Evolutionary conservation across 2,797 vertebrate genomes (phyloP), one percentile per base, ranked within the genome.

Genomic region (Meriones psammophilus): DNA sequence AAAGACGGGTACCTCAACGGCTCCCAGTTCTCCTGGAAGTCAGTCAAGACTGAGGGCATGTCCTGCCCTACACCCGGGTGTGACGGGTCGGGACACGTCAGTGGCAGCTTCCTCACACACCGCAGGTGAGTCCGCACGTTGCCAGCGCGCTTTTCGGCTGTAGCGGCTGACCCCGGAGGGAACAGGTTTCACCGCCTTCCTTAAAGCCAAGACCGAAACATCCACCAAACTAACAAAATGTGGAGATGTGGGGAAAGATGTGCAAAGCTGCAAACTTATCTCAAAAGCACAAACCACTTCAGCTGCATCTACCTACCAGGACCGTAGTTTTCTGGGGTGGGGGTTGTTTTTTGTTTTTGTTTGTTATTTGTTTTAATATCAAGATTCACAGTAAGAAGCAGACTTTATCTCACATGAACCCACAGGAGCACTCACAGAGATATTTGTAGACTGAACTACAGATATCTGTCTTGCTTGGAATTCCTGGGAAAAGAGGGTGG

Each of bases 21-120:
- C 89, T 99, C 99, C 92, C 99, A 99, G 98, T 99, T 99, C 99
- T 99, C 99, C 2, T 99, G 99, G 99, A 99, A 99, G 98, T 99
- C 99, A 4, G 99, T 99, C 97, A 99, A 99, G 98, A 99, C 99
- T 13, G 99, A 99, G 98, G 99, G 99, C 98, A 99, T 99, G 99
- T 99, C 99, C 42, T 99, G 99, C 97, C 99, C 99, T 89, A 99
- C 99, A 0, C 99, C 99, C 1, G 99, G 99, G 93, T 99, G 99
- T 58, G 99, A 99, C 80, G 99, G 99, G 88, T 99, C 99, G 3
- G 99, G 99, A 83, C 99, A 99, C 77, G 99, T 99, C 98, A 99
- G 99, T 64, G 99, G 99, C 97, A 99, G 99, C 98, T 99, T 99
- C 98, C 99, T 99, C 96, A 99, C 99, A n/a, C 99, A 99, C 98